Evolutionary conservation across 1,140 invertebrate species (phyloP), one percentile per base, ranked within the genome.

Genomic region (Zaprionus inermis): DNA sequence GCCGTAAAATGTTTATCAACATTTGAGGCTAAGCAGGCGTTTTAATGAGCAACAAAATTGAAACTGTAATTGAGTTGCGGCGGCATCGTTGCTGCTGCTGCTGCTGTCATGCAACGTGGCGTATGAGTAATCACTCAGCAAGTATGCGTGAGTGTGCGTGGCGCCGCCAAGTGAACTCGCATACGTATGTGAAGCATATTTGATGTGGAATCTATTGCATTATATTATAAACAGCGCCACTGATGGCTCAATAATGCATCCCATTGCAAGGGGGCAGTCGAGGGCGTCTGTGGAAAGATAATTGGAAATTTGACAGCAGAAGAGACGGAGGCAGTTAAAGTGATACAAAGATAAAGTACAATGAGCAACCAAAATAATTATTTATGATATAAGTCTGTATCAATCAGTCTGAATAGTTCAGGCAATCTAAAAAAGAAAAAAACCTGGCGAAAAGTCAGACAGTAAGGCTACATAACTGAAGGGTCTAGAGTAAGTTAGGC

Each of bases 41-140:
- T 76, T 85, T 86, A 86, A 86, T 86, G 79, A 86, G 79, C 69
- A 82, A 88, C 83, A 79, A 74, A 86, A 86, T 88, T 88, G 76
- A 82, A 88, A 82, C 65, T 63, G 69, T 88, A 86, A 88, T 86
- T 88, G 76, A 86, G 88, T 78, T 85, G 74, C 71, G 66, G n/a
- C 56, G 55, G 59, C 44, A 57, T 28, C 22, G 30, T 28, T 28
- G 24, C 24, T 28, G 24, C 24, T 36, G 44, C 24, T 46, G 44
- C 10, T 36, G 57, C 38, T 69, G 46, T 63, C 60, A 63, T 36
- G 60, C 49, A 56, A 58, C 67, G 55, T 41, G 72, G 59, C 54
- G 46, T 71, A 64, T 75, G 72, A 75, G 67, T 65, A 71, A 75
- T 75, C 34, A 58, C 18, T 55, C 10, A 12, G 16, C 10, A 32